Evolutionary conservation across 2,113 vertebrate genomes (phyloP).

Genomic region (Leptosomus discolor): DNA sequence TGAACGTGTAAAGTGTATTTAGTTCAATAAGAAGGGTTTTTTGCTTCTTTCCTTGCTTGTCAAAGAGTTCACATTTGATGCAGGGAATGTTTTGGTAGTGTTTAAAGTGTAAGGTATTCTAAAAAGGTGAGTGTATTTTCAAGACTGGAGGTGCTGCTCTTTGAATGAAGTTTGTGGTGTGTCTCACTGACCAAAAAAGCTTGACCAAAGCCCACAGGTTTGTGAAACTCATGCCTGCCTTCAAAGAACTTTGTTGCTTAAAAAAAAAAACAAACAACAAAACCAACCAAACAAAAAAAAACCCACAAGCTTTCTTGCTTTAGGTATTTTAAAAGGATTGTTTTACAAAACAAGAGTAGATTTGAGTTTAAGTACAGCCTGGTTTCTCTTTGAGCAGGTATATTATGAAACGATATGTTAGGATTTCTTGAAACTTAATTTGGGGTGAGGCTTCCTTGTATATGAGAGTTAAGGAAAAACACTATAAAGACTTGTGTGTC

Average conservation of each 20-base stretch:
- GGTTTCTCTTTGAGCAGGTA: neutral
- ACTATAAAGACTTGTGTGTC: neutral
- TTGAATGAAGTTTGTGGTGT: neutral
- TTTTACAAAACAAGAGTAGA: neutral
- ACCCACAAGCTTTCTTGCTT: neutral
- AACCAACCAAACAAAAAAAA: neutral
- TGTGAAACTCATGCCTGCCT: neutral
- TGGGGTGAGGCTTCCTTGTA: neutral
- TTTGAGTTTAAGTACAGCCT: neutral
- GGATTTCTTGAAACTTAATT: neutral
- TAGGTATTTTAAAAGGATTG: neutral
- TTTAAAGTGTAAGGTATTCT: neutral
- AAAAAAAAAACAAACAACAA: neutral
- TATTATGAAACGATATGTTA: rapidly evolving
- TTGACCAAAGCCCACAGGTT: neutral
- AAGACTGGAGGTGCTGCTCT: neutral
- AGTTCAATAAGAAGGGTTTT: neutral
- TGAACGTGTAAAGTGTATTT: neutral
- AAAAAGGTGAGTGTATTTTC: neutral
- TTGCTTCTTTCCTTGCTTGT: neutral
- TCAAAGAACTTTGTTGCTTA: neutral
- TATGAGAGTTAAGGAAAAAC: neutral
- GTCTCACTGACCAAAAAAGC: neutral
- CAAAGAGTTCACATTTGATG: neutral
- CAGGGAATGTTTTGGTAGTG: neutral